These are phyloP conservation scores for Nomada ferruginata DNA, from an alignment of 2,888 invertebrate genomes.

Conservation along the genomic window DNA sequence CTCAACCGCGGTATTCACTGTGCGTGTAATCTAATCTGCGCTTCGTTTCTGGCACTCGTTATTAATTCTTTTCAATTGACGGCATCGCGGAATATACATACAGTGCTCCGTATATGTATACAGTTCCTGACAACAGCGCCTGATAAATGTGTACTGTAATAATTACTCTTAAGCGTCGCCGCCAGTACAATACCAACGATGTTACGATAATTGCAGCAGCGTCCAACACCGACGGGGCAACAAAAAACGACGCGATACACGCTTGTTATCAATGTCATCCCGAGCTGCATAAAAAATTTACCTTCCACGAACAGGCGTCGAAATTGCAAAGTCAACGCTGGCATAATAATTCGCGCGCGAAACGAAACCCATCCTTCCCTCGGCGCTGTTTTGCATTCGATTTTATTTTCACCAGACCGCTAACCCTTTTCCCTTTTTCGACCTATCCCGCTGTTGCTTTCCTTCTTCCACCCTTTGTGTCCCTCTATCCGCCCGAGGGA, in stretches of 20 bases:
- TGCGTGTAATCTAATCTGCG: neutral
- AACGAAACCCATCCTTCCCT: neutral
- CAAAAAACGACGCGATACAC: neutral
- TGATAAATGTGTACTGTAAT: neutral
- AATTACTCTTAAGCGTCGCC: neutral
- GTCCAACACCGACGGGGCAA: neutral
- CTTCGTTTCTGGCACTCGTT: neutral
- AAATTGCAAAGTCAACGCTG: neutral
- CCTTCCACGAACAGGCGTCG: neutral
- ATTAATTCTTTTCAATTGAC: neutral
- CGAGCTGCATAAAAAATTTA: neutral
- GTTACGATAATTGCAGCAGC: neutral
- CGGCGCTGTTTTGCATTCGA: conserved; percentile 2
- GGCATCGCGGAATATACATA: neutral
- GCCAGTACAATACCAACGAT: neutral
- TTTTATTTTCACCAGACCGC: conserved; percentile 17
- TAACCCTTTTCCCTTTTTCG: neutral
- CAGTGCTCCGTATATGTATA: neutral
- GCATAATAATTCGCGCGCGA: neutral
- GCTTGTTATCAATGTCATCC: neutral
- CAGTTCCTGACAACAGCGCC: neutral
- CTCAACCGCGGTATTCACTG: neutral
- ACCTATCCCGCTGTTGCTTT: neutral
- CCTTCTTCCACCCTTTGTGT: conserved; percentile 1
- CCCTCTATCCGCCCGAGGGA: conserved; percentile 4